Evolutionary conservation across 2,888 invertebrate species (phyloP), one percentile per base, ranked within the genome.

Genomic region (Lepidocyrtoides sp.): DNA sequence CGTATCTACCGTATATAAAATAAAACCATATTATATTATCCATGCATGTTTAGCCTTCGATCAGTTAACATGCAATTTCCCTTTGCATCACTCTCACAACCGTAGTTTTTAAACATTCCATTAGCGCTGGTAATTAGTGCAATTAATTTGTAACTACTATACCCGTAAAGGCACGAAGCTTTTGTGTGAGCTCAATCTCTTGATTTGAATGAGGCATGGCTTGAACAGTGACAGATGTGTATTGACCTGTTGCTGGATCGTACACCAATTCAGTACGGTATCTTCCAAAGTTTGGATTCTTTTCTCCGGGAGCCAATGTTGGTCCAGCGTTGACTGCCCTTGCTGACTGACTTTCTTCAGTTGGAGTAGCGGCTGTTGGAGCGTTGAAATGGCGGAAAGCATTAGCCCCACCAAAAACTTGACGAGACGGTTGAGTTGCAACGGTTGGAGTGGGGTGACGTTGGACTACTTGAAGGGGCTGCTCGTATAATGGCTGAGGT

Each of bases 141-240:
- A n/a, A n/a, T n/a, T n/a, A n/a, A n/a, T n/a, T n/a, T n/a, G n/a
- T n/a, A n/a, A n/a, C n/a, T n/a, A n/a, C n/a, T n/a, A n/a, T n/a
- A n/a, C n/a, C n/a, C n/a, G n/a, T n/a, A n/a, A 96, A 97, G 0
- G 97, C 97, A 95, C 97, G 97, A 94, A 97, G 96, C 94, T 97
- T 96, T 95, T 97, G 97, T 95, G 96, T 97, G 93, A 97, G 95
- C 94, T 96, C 96, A 94, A 97, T 96, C 94, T 97, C 97, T 92
- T 97, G 93, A 48, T 97, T 88, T 92, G 93, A 88, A 57, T 94
- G 93, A 29, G 97, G 97, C 82, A 97, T 95, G 20, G 96, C 96
- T 95, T 98, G 98, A 96, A 96, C 97, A 60, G 97, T 95, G 94
- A 97, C 97, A 36, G 97, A 97, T 94, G 97, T 97, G 96, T 98